Evolutionary conservation across 2,113 vertebrate species (phyloP).

Genomic region (Struthidea cinerea): DNA sequence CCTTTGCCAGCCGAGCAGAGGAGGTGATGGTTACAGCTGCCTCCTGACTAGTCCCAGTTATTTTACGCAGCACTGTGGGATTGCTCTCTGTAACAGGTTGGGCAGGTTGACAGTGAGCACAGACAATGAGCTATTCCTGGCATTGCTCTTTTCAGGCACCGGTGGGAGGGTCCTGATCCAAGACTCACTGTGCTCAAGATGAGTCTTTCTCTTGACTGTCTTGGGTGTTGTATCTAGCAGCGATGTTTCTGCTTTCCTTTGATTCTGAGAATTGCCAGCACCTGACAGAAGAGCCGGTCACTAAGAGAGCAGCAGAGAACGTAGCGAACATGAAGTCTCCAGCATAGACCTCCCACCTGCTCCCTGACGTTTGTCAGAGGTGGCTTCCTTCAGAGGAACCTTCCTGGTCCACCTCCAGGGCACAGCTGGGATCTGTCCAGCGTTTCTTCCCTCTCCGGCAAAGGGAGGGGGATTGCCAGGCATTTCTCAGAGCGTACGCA

Average conservation of each 20-base stretch:
- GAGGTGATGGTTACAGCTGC: conserved; percentile 29
- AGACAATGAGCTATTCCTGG: conserved; percentile 14
- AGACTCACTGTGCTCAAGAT: not conserved
- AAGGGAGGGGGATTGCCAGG: not conserved
- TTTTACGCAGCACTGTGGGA: not conserved
- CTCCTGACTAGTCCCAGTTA: not conserved
- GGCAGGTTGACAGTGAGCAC: conserved; percentile 4
- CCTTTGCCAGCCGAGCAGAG: not conserved
- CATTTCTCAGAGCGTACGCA: not conserved
- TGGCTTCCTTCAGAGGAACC: not conserved
- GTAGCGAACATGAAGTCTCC: not conserved
- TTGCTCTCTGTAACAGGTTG: not conserved
- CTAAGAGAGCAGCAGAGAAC: not conserved
- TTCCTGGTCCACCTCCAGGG: not conserved
- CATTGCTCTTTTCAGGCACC: not conserved
- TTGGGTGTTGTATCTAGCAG: not conserved
- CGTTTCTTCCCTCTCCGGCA: not conserved
- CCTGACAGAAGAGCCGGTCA: not conserved
- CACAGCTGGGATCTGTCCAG: not conserved
- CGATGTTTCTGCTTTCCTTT: not conserved
- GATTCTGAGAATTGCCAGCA: not conserved
- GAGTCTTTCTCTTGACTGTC: not conserved
- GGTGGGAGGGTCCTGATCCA: not conserved
- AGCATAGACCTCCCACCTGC: not conserved
- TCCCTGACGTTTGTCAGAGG: not conserved